Base-by-base conservation (phyloP, 2,888 invertebrate genomes). In the Nowickia ferox region DNA sequence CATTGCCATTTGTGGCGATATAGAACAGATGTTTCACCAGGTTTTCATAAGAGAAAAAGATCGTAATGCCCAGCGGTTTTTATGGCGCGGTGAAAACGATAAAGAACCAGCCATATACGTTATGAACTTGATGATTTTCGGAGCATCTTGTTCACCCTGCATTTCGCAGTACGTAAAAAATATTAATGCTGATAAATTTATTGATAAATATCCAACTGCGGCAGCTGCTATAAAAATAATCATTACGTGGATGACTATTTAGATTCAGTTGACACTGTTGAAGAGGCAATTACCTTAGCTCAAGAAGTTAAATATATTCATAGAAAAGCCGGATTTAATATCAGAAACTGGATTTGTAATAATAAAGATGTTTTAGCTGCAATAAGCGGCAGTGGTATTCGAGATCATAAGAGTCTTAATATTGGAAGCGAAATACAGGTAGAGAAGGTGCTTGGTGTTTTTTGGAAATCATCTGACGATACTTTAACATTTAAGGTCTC, bases 181-280 rank as follows among this genome's bases (percentile, higher is more conserved):
- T 48, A 40, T 13, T 1, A 80, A 80, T 65, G 72, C 80, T 22
- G 22, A 22, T 2, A 22, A 22, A 2, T 22, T 22, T 22, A 2
- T 22, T 1, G 22, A 22, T 2, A 22, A 22, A 2, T 22, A 22
- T 22, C 22, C 22, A 1, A 22, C 2, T 22, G 22, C 22, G 1
- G 22, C 2, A 22, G 2, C 1, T 22, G 22, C 22, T 22, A 22
- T 22, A 22, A 22, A 22, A 22, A 76, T n/a, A 76, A 76, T 46
- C 66, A 78, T 61, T 69, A 78, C 5, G 69, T 81, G 1, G 68
- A 75, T 17, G 81, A 42, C 13, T 81, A 57, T 48, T 51, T 80
- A 2, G 74, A 80, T 59, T 80, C 80, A n/a, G 72, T 74, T 1
- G 66, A 80, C 63, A 80, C 80, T 0, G n/a, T 17, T 5, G 17